Base-by-base conservation (phyloP, 2,888 invertebrate genomes). In the Troides oblongomaculatus region DNA sequence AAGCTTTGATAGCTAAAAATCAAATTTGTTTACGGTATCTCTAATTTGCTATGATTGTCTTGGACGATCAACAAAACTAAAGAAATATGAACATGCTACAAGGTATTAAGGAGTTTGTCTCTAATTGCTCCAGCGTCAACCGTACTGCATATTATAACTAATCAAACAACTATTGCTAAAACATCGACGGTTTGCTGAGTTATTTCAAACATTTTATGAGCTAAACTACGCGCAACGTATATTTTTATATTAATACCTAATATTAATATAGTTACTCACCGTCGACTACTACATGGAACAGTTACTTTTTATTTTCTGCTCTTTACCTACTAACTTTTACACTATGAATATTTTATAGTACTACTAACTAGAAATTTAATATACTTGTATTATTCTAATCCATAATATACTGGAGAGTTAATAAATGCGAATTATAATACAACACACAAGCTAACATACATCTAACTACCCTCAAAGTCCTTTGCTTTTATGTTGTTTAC, bases 61-160 rank as follows among this genome's bases (percentile, higher is more conserved):
- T 14, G 14, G 18, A 50, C 50, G 17, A 50, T 14, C 17, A 50
- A 50, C 14, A 17, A 17, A 50, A 17, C 14, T 50, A 5, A 17
- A 50, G 5, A 21, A 8, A 21, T 21, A 57, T 57, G 8, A 21
- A 50, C 39, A 59, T 36, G 30, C 57, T 63, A 56, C n/a, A 64
- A 17, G 17, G 17, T 64, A 46, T 64, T 66, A 39, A 72, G 78
- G 62, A 62, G 36, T 59, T 62, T 59, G 60, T 60, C 59, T 63
- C 77, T 83, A 84, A 81, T 92, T 92, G 92, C 91, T 92, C 92
- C 92, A 87, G 90, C 83, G 73, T 92, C 92, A 92, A 92, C 92
- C 92, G 83, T 85, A 80, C 79, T 85, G 85, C 84, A 83, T 76
- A 8, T 74, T 78, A 80, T 75, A 73, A 66, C 71, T 70, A 68